These are phyloP conservation scores for Vulpes lagopus DNA, from an alignment of 2,113 vertebrate genomes.

Conservation along the genomic window DNA sequence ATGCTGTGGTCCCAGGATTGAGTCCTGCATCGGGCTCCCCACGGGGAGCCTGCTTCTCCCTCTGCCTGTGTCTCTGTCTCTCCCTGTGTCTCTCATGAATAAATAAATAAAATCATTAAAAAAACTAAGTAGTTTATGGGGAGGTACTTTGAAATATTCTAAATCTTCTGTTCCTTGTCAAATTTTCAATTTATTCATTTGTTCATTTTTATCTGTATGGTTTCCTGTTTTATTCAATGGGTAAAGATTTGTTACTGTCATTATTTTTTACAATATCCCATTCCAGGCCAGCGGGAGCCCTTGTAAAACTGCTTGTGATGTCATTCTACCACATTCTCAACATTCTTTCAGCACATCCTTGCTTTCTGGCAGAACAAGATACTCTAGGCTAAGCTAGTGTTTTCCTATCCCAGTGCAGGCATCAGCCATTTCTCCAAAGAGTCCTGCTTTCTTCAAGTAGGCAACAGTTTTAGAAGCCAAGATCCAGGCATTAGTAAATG, in stretches of 20 bases:
- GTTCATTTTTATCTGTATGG: not conserved
- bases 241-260: not conserved
- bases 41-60: too few relatives aligned
- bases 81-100: too few relatives aligned
- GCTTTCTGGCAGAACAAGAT: not conserved
- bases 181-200: not conserved
- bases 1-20: too few relatives aligned
- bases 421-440: not conserved
- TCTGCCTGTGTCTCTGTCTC: too few relatives aligned
- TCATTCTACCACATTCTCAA: not conserved
- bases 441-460: not conserved
- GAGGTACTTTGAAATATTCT: not conserved
- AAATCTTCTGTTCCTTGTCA: constrained; percentile 1
- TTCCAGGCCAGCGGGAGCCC: not conserved
- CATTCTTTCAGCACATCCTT: not conserved
- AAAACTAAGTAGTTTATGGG: not conserved
- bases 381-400: not conserved
- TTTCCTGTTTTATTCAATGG: not conserved
- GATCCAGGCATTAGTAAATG: not conserved
- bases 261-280: not conserved
- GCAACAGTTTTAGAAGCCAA: not conserved
- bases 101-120: too few relatives aligned
- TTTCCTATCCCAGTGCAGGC: not conserved
- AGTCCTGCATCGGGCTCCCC: too few relatives aligned
- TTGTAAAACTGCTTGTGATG: not conserved